These are phyloP conservation scores for Drosophila baimaii DNA, from an alignment of 1,140 invertebrate species.

Conservation along the genomic window DNA sequence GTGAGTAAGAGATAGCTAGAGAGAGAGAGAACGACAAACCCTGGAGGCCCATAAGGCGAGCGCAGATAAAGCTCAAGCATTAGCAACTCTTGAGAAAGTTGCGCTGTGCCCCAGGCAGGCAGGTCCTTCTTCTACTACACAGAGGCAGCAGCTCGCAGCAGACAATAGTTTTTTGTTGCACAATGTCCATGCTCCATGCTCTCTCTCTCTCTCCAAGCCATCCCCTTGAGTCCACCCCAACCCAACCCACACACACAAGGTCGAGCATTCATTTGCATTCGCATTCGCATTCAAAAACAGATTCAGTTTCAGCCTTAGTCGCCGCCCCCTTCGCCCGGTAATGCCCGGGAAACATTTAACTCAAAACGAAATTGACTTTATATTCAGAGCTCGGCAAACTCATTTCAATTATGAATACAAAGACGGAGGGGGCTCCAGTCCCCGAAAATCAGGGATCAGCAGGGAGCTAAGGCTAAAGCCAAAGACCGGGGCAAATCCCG, in stretches of 20 bases:
- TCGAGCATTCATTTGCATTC: slow-evolving; percentile 68
- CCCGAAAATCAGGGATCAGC: slow-evolving; percentile 21
- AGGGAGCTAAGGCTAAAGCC: background rate
- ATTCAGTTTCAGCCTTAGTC: slow-evolving; percentile 10
- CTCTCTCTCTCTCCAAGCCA: too few species aligned
- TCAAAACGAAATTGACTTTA: slow-evolving; percentile 32
- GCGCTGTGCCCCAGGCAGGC: slow-evolving; percentile 65
- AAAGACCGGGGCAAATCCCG: slow-evolving; percentile 27
- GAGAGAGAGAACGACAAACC: slow-evolving; percentile 22
- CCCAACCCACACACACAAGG: slow-evolving; percentile 27
- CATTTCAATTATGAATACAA: slow-evolving; percentile 51
- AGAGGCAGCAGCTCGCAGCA: background rate
- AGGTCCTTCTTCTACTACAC: background rate
- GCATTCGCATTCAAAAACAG: slow-evolving; percentile 48
- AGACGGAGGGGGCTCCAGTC: too few species aligned
- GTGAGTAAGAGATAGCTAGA: background rate
- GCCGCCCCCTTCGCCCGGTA: background rate
- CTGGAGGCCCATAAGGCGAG: slow-evolving; percentile 72
- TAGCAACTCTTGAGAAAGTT: slow-evolving; percentile 74
- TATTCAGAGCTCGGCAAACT: slow-evolving; percentile 19
- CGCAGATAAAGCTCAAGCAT: slow-evolving; percentile 71
- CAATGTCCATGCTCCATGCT: slow-evolving; percentile 6
- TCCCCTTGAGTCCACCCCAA: background rate
- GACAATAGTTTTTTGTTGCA: slow-evolving; percentile 45
- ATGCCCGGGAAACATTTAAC: slow-evolving; percentile 15